These are phyloP conservation scores for Intellagama lesueurii DNA, from an alignment of 2,797 vertebrate species.

Conservation along the genomic window DNA sequence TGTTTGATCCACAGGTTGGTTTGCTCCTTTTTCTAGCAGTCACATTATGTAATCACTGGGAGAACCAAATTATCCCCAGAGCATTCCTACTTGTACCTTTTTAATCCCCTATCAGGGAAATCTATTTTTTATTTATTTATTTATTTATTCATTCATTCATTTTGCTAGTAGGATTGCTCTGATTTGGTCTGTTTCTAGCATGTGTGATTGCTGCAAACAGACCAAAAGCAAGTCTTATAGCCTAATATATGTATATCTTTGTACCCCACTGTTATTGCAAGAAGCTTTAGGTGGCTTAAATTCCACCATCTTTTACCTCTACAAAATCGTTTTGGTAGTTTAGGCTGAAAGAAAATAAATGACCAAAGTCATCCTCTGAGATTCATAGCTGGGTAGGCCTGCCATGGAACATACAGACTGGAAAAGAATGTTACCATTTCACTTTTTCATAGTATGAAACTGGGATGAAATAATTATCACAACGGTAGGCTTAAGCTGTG, in stretches of 20 bases:
- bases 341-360: not conserved
- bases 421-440: not conserved
- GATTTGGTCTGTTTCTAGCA: no score
- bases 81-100: no score
- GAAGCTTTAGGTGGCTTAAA: not conserved
- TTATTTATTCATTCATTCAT: not conserved
- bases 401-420: not conserved
- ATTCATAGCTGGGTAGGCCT: not conserved
- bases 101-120: not conserved
- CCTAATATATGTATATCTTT: not conserved
- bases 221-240: not conserved
- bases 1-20: no score
- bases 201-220: no score
- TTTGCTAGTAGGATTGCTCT: no score
- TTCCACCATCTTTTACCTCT: not conserved
- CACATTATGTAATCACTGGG: no score
- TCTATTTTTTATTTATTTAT: not conserved
- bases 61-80: no score
- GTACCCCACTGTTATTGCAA: not conserved
- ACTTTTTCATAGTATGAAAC: not conserved
- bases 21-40: no score
- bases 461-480: not conserved
- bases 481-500: not conserved
- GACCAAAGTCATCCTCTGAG: not conserved
- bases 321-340: not conserved